Percentiles rank a stretch among this genome's conserved stretches.
Conservation (phyloP, 2,888 invertebrate species). For the Prosapia bicincta region DNA sequence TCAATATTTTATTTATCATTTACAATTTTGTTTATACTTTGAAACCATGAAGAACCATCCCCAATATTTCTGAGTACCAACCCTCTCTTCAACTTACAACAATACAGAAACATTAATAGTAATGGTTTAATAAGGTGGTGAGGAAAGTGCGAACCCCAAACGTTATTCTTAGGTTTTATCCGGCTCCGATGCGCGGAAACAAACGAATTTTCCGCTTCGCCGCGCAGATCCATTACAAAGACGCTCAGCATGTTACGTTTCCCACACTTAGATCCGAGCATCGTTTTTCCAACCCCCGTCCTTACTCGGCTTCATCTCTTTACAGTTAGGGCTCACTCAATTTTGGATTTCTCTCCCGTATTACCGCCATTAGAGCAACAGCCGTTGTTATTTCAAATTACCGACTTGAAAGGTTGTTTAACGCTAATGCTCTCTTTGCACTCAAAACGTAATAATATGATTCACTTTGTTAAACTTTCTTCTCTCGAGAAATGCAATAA, state of each 20-base stretch:
- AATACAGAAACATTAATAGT: too few relatives aligned
- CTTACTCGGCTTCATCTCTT: not conserved
- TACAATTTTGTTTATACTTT: too few relatives aligned
- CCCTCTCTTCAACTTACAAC: too few relatives aligned
- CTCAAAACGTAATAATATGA: not conserved
- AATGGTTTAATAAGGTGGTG: not conserved
- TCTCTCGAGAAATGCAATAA: too few relatives aligned
- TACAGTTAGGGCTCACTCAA: constrained; percentile 10
- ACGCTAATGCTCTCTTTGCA: not conserved
- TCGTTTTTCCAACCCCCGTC: constrained; percentile 4
- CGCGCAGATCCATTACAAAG: constrained; percentile 16
- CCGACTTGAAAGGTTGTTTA: not conserved
- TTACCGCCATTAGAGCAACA: not conserved
- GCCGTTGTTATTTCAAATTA: not conserved
- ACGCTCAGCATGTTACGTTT: constrained; percentile 7
- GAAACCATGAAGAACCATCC: too few relatives aligned
- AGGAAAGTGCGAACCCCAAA: too few relatives aligned
- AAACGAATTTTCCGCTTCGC: constrained; percentile 14
- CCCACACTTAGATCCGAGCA: constrained; percentile 20
- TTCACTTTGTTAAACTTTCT: not conserved
- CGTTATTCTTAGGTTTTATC: constrained; percentile 20
- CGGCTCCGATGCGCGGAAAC: constrained; percentile 8
- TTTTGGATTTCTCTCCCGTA: constrained; percentile 18
- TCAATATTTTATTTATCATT: too few relatives aligned
- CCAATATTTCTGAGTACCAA: too few relatives aligned